phyloP scores from a whole-genome alignment of 2,888 invertebrate species.

The Hydropsyche betteni region DNA sequence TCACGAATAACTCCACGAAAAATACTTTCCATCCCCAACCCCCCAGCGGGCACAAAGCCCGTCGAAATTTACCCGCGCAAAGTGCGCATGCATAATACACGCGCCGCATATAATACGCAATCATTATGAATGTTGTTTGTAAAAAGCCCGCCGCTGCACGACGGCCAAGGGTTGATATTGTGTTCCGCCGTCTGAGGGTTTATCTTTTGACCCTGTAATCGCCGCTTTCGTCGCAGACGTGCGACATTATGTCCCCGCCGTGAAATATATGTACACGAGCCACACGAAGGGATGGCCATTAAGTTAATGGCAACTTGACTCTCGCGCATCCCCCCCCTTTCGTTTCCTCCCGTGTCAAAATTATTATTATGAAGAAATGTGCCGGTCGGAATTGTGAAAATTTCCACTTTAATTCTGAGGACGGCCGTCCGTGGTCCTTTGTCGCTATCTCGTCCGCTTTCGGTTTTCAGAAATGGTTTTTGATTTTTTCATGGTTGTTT shows the following conservation, averaged over 20 bases:
- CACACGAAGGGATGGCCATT: conserved; percentile 34
- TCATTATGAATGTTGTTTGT: conserved; percentile 6
- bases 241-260: conserved; percentile 19
- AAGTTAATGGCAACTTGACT: conserved; percentile 38
- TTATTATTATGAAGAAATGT: conserved; percentile 27
- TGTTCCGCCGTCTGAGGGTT: background rate
- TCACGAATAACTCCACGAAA: no score
- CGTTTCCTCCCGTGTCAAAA: conserved; percentile 10
- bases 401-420: background rate
- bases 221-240: conserved; percentile 22
- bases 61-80: no score
- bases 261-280: background rate
- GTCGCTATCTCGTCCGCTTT: no score
- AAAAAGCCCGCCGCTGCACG: conserved; percentile 6
- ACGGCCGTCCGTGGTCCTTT: no score
- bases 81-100: no score
- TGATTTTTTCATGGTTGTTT: no score
- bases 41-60: no score
- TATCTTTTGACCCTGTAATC: conserved; percentile 16
- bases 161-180: background rate
- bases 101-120: background rate
- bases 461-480: no score
- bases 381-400: conserved; percentile 10
- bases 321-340: conserved; percentile 3
- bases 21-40: no score